Base-by-base conservation (phyloP, 2,888 invertebrate genomes). In the Sminthurides aquaticus region DNA sequence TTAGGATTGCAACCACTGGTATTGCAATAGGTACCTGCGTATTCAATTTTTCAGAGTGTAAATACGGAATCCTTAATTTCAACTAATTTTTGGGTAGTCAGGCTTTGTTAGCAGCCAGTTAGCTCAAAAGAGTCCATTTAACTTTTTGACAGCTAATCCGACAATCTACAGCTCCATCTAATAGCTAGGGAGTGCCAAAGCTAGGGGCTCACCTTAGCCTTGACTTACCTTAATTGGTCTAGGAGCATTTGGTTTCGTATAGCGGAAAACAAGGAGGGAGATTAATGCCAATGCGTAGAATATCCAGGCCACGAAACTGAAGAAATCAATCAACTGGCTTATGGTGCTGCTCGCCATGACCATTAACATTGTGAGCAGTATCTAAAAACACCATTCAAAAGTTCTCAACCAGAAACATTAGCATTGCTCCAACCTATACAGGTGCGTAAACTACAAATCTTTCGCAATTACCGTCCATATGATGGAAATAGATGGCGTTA, bases 271-370 rank as follows among this genome's bases (percentile, higher is more conserved):
- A 34, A 92, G 78, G 22, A 92, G 80, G 0, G 90, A 86, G 0
- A 88, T 82, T 87, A 91, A 89, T 0, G 90, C 89, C 0, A 86
- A 78, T 0, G 90, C 91, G 77, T 91, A 92, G 79, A 90, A 90
- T 67, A 90, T 84, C 91, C 91, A 92, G 25, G 90, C 87, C 69
- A 91, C 84, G 81, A 91, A 91, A 77, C 90, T 90, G 84, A 96
- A 96, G 85, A 96, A 95, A 80, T 95, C 95, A 77, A 97, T 96
- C 77, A 97, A 82, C 52, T 91, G 90, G 79, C 90, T 91, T 75
- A 96, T 95, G 75, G 92, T 93, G 20, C 52, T 52, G 69, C 93
- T 94, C 71, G 92, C 91, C 74, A 93, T 80, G 67, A 96, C 91
- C 93, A 96, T 93, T 67, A 91, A 86, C 65, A 90, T 85, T 68